Evolutionary conservation across 2,888 invertebrate genomes (phyloP).

Genomic region (Pachliopta kotzebuea): DNA sequence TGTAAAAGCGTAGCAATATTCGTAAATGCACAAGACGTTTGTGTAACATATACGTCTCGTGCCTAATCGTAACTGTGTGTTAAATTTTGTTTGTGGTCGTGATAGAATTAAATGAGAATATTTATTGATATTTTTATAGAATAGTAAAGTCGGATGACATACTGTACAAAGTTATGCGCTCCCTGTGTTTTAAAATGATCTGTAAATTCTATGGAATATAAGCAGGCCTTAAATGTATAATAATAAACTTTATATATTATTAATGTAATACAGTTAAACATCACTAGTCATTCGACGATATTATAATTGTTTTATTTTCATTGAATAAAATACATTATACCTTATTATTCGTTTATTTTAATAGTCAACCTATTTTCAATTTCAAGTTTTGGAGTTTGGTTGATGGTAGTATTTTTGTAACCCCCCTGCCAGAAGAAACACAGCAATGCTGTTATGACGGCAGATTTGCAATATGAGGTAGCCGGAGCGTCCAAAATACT

Average conservation of each 20-base stretch:
- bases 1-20: slow-evolving; percentile 69
- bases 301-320: slow-evolving; percentile 24
- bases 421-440: no score
- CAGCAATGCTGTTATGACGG: no score
- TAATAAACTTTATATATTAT: slow-evolving; percentile 6
- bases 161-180: slow-evolving; percentile 3
- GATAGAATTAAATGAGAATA: slow-evolving; percentile 46
- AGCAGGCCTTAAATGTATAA: slow-evolving; percentile 15
- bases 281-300: slow-evolving; percentile 23
- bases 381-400: background rate
- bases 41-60: slow-evolving; percentile 38
- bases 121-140: slow-evolving; percentile 48
- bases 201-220: slow-evolving; percentile 12
- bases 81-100: slow-evolving; percentile 41
- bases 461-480: no score
- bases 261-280: slow-evolving; percentile 15
- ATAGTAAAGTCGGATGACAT: slow-evolving; percentile 30
- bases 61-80: slow-evolving; percentile 35
- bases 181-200: slow-evolving; percentile 1
- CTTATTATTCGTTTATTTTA: background rate
- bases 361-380: background rate
- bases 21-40: slow-evolving; percentile 51
- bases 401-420: no score
- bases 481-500: no score
- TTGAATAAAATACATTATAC: slow-evolving; percentile 33